Base-by-base conservation (phyloP, 1,140 invertebrate species). In the Sinonovacula constricta region DNA sequence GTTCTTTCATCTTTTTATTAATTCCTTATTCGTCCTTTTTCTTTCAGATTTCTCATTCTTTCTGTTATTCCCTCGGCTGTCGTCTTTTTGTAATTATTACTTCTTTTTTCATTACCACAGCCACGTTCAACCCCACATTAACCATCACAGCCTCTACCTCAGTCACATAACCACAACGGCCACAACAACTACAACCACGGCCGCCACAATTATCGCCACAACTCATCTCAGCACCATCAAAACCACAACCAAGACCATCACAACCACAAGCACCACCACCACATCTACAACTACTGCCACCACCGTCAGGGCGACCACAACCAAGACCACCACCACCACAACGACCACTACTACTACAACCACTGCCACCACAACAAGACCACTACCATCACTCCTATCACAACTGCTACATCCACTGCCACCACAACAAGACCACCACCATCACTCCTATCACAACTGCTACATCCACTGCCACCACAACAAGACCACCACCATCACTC, bases 341-440 rank as follows among this genome's bases (percentile, higher is more conserved):
- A 59, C 56, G 12, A 59, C 56, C 10, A 59, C 56, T 14, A 59
- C n/a, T n/a, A n/a, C n/a, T n/a, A n/a, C n/a, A n/a, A n/a, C n/a
- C n/a, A n/a, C n/a, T n/a, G n/a, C n/a, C n/a, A n/a, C n/a, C n/a
- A n/a, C n/a, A n/a, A n/a, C n/a, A n/a, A n/a, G n/a, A n/a, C n/a
- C n/a, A n/a, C 56, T 12, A 59, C 56, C 10, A 59, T 24, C 10
- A 59, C 56, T 14, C 12, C 56, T 12, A 59, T 24, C 10, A 59
- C 56, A 12, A 59, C 56, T 14, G 24, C 56, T 12, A 59, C 56
- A 18, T 14, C 56, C 10, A 59, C 56, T 14, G 24, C 24, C 10
- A 12, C 12, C 26, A 24, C 24, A n/a, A n/a, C n/a, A n/a, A n/a
- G n/a, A n/a, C n/a, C n/a, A n/a, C n/a, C n/a, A n/a, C n/a, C n/a